These are phyloP conservation scores for Spea multiplicata DNA, from an alignment of 2,113 vertebrate genomes.

Conservation along the genomic window DNA sequence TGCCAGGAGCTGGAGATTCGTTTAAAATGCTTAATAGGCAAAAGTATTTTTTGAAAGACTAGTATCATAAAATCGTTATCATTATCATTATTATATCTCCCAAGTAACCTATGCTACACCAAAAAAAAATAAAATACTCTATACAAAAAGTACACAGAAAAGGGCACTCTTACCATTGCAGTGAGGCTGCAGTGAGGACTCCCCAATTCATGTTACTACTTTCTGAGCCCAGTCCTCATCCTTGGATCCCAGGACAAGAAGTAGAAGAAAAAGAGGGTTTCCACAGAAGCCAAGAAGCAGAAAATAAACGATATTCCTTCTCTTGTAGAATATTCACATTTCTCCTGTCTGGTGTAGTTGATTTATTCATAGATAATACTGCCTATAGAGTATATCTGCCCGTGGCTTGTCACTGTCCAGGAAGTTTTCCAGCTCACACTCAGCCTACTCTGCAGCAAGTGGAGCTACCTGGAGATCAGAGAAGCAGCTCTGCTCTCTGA, in stretches of 20 bases:
- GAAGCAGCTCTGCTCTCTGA: slow-evolving; percentile 6
- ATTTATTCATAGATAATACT: neutral
- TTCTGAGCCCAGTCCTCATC: slow-evolving; percentile 7
- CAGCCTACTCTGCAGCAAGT: neutral
- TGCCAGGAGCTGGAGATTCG: too few relatives aligned
- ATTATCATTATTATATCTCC: too few relatives aligned
- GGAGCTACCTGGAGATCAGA: slow-evolving; percentile 19
- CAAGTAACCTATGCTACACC: too few relatives aligned
- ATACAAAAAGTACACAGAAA: neutral
- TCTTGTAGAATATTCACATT: neutral
- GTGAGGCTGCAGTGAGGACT: slow-evolving; percentile 44
- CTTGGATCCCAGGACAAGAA: slow-evolving; percentile 4
- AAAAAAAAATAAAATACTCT: too few relatives aligned
- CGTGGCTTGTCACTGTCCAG: neutral
- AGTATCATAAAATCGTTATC: too few relatives aligned
- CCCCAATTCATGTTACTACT: slow-evolving; percentile 51
- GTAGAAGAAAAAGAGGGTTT: neutral
- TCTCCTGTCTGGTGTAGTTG: neutral
- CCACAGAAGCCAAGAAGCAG: neutral
- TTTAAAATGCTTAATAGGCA: too few relatives aligned
- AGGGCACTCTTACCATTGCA: slow-evolving; percentile 53
- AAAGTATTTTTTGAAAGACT: too few relatives aligned
- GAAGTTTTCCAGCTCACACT: slow-evolving; percentile 21
- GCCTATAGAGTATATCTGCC: neutral
- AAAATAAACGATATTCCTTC: neutral